phyloP scores from a whole-genome alignment of 2,797 vertebrate genomes.

The Spatula clypeata region DNA sequence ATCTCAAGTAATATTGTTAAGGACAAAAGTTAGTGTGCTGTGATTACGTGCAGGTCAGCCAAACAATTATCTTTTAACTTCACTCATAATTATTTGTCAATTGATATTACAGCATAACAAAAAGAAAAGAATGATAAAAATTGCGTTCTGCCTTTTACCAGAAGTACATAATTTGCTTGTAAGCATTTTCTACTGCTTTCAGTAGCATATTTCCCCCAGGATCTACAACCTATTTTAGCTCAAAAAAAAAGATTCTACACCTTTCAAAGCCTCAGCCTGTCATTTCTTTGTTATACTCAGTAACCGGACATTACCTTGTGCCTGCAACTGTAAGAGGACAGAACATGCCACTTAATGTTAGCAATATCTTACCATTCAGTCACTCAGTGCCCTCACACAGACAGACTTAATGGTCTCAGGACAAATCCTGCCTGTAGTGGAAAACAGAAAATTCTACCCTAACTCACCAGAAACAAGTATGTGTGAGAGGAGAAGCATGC shows the following conservation, averaged over 20 bases:
- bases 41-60: not conserved
- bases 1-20: not conserved
- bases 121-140: not conserved
- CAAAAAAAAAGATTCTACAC: not conserved
- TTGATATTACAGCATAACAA: not conserved
- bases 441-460: not conserved
- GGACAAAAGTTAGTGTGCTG: not conserved
- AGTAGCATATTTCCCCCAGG: not conserved
- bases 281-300: not conserved
- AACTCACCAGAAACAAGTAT: not conserved
- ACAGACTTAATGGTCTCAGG: not conserved
- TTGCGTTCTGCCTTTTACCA: not conserved
- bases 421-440: not conserved
- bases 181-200: not conserved
- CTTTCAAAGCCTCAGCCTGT: not conserved
- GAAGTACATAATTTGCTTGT: not conserved
- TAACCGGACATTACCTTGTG: not conserved
- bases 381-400: not conserved
- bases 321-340: not conserved
- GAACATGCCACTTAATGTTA: not conserved
- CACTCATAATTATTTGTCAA: not conserved
- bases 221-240: not conserved
- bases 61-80: not conserved
- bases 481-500: not conserved
- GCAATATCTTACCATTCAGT: accelerated